Evolutionary conservation across 2,888 invertebrate species (phyloP), one percentile per base, ranked within the genome.

Genomic region (Eupithecia tripunctaria): DNA sequence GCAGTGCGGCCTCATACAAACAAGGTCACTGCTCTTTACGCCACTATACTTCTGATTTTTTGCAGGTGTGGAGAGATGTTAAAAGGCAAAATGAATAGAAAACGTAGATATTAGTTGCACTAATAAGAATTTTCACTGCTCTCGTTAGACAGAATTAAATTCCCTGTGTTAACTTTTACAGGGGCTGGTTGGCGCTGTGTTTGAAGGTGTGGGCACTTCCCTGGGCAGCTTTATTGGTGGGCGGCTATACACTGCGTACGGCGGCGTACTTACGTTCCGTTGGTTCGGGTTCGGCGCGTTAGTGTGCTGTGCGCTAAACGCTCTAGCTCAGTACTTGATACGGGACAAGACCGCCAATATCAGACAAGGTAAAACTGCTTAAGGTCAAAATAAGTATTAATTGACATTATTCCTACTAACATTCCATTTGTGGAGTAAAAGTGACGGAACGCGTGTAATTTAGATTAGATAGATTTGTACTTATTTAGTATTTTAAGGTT

Each of bases 151-250:
- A n/a, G 47, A 47, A 47, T 47, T 47, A 3, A 47, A 47, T 47
- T 8, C 0, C 10, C 2, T 47, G 10, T 47, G n/a, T 51, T 56
- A 1, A 56, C 38, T 60, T 2, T 47, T 66, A 1, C 89, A 97
- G 96, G 98, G 98, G 70, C 91, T 98, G 60, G 96, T 98, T 41
- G 98, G 98, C 18, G 98, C 97, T 4, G 94, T 98, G 65, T 98
- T 98, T 86, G 98, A 98, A 92, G 98, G 98, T 21, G 94, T 98
- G 18, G 98, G 98, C 21, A 97, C 97, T 0, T 96, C 98, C 0
- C 86, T 96, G 15, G 98, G 98, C 51, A 98, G 97, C 85, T 95
- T 97, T 15, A 89, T 97, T 68, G 98, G 96, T n/a, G 98, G 98
- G 0, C 86, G 95, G 8, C 86, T 97, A 47, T 96, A 97, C 82